Evolutionary conservation across 2,888 invertebrate genomes (phyloP).

Genomic region (Athalia rosae): DNA sequence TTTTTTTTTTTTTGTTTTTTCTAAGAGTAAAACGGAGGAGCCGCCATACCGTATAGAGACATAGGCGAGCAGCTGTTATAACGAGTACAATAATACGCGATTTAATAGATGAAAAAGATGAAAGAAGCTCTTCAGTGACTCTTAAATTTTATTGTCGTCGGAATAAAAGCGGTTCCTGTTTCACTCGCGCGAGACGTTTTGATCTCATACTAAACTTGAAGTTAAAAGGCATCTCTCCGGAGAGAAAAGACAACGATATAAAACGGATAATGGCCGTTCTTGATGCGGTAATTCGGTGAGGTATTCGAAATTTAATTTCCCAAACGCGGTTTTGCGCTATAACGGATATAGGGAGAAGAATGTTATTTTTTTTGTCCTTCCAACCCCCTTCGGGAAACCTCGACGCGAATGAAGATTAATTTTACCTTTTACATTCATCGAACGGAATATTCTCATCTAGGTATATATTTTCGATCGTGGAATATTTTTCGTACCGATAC

Average conservation of each 20-base stretch:
- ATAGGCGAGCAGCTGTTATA: conserved; percentile 26
- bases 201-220: not conserved
- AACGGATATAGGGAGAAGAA: not conserved
- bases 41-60: not conserved
- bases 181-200: not conserved
- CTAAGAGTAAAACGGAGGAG: not conserved
- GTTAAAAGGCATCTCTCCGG: conserved; percentile 11
- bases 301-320: conserved; percentile 30
- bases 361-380: not conserved
- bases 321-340: conserved; percentile 19
- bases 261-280: conserved; percentile 22
- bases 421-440: too few species aligned
- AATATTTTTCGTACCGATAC: too few species aligned
- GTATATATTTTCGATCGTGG: not conserved
- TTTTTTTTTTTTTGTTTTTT: not conserved
- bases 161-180: conserved; percentile 22
- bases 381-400: not conserved
- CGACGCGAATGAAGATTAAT: too few species aligned
- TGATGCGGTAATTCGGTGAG: conserved; percentile 30
- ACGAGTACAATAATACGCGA: conserved; percentile 30
- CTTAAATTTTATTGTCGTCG: conserved; percentile 34
- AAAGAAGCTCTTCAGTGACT: conserved; percentile 31
- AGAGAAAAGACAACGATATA: conserved; percentile 39
- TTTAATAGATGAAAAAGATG: conserved; percentile 31
- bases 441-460: not conserved